Conservation (phyloP, 2,888 invertebrate genomes). For the Oxycera nigricornis region DNA sequence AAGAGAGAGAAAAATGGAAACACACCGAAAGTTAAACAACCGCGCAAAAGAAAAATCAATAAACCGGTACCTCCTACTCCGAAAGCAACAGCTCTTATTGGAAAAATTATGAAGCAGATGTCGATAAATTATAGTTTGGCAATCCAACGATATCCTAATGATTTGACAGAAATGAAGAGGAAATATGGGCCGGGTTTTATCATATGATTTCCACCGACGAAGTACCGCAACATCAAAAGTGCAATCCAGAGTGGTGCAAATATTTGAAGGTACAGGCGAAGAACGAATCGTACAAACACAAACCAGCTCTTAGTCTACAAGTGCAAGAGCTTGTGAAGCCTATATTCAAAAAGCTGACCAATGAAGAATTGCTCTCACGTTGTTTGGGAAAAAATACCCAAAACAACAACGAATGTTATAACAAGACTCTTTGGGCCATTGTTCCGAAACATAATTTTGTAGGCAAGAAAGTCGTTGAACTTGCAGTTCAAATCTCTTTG, state of each 20-base stretch:
- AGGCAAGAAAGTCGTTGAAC: background rate
- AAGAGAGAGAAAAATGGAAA: no score
- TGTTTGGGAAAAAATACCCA: background rate
- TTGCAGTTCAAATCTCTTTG: background rate
- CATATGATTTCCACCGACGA: background rate
- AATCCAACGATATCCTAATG: background rate
- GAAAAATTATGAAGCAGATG: background rate
- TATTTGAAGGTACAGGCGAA: background rate
- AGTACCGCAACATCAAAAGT: background rate
- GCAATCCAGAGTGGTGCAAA: background rate
- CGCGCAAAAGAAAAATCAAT: background rate
- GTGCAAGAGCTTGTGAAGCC: background rate
- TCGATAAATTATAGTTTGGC: background rate
- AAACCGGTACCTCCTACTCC: background rate
- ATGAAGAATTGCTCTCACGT: background rate
- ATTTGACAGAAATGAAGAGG: background rate
- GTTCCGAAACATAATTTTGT: background rate
- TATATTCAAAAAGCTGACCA: background rate
- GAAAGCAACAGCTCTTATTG: background rate
- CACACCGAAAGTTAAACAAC: no score
- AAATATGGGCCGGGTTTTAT: background rate
- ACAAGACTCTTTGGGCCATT: background rate
- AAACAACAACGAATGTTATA: background rate
- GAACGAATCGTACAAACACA: background rate
- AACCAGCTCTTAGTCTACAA: background rate